Evolutionary conservation across 2,888 invertebrate species (phyloP).

Genomic region (Cynaeus angustus): DNA sequence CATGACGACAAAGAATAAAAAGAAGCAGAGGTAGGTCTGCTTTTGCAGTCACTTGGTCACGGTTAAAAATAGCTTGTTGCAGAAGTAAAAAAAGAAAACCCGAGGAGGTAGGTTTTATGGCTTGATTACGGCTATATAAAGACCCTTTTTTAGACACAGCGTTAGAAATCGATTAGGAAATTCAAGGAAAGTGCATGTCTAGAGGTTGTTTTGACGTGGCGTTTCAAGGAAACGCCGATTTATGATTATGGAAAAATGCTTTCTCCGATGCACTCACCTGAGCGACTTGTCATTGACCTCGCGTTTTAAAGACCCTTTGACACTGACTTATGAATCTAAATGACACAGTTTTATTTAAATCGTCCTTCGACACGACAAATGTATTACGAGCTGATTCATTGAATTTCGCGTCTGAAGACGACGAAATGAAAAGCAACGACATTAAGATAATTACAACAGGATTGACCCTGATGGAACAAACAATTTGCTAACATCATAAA

Average conservation of each 20-base stretch:
- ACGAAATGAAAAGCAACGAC: conserved; percentile 18
- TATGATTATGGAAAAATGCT: conserved; percentile 10
- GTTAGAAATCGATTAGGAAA: conserved; percentile 22
- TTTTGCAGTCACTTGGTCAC: conserved; percentile 33
- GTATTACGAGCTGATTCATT: conserved; percentile 15
- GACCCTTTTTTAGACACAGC: conserved; percentile 2
- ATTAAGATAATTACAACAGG: conserved; percentile 9
- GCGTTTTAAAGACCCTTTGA: conserved; percentile 15
- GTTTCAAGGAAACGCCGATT: conserved; percentile 17
- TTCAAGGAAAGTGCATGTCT: conserved; percentile 40
- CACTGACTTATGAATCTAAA: conserved; percentile 14
- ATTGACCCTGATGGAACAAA: conserved; percentile 25
- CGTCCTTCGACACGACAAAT: conserved; percentile 22
- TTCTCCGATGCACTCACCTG: conserved; percentile 21
- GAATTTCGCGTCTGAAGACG: conserved; percentile 6
- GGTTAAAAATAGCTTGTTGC: conserved; percentile 25
- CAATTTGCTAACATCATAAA: conserved; percentile 18
- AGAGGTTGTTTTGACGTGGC: conserved; percentile 26
- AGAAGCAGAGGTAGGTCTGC: background rate
- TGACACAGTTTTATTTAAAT: conserved; percentile 17
- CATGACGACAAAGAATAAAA: conserved; percentile 21
- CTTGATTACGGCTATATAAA: conserved; percentile 11
- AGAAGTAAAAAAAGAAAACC: conserved; percentile 1
- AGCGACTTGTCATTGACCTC: conserved; percentile 12
- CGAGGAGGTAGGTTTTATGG: conserved; percentile 14